Evolutionary conservation across 2,797 vertebrate genomes (phyloP), one percentile per base, ranked within the genome.

Genomic region (Rhadinocentrus ornatus): DNA sequence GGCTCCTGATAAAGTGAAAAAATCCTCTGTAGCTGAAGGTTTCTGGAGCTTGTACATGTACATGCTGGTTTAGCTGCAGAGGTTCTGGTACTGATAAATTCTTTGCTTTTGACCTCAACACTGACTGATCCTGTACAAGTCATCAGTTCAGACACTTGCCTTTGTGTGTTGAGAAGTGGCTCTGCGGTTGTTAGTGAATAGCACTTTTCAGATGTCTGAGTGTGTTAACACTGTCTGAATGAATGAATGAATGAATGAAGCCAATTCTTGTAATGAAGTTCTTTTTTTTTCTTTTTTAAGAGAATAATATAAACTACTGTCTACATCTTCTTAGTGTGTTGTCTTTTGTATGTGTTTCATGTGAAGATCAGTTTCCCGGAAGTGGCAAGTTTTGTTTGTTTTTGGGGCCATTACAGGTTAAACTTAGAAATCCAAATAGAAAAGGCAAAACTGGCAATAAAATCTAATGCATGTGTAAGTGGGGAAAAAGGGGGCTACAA

Each of bases 231-330:
- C 62, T 24, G 1, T n/a, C n/a, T n/a, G n/a, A n/a, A n/a, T 72
- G 44, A n/a, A 22, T 52, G 48, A 52, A 52, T 60, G 55, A 69
- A 53, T 71, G 77, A 83, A 79, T 80, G 73, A 81, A 78, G 61
- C 73, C 2, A 31, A 41, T 46, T 62, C 71, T 78, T 83, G 71
- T 81, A 35, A 75, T 69, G 62, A 82, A 74, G 61, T 58, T 18
- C 8, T 9, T 35, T 37, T 37, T 81, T 85, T 77, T 80, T 79
- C 74, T 50, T 48, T 81, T 77, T 50, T 57, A 62, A 82, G 29
- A 82, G 67, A 78, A 80, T 81, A 85, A 88, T 87, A 85, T 86
- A 84, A 87, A 76, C 57, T 64, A 71, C 58, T 76, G 72, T 73
- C 22, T 34, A 73, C 24, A 75, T 46, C 34, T 26, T 13, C 8